Conservation (phyloP, 2,797 vertebrate species). For the Erithacus rubecula region DNA sequence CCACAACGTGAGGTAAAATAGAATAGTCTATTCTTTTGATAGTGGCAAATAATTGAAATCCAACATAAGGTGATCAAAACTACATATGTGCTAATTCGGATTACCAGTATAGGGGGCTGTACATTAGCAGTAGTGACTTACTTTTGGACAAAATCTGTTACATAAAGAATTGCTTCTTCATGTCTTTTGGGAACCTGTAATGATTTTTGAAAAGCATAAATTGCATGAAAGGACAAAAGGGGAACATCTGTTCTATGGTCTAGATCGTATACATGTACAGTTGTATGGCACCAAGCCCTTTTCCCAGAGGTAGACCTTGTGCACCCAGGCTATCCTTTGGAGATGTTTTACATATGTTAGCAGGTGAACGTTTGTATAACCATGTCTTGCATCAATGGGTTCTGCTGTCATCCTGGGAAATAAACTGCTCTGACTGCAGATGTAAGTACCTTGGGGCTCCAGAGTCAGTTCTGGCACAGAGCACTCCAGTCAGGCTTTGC, state of each 20-base stretch:
- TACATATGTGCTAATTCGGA: neutral
- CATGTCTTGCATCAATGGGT: constrained; percentile 9
- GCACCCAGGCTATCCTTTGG: constrained; percentile 20
- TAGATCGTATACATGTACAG: neutral
- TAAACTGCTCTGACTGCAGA: neutral
- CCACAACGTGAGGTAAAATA: neutral
- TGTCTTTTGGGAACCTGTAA: neutral
- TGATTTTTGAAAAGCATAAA: neutral
- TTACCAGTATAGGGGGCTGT: neutral
- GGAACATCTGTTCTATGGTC: neutral
- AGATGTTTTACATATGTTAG: constrained; percentile 46
- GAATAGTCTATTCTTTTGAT: neutral
- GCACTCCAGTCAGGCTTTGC: constrained; percentile 12
- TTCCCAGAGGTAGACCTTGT: constrained; percentile 21
- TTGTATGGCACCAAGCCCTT: constrained; percentile 16
- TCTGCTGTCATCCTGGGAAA: constrained; percentile 43
- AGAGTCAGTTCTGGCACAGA: neutral
- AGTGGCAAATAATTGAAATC: neutral
- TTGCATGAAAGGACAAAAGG: neutral
- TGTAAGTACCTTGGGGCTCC: constrained; percentile 14
- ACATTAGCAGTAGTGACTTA: neutral
- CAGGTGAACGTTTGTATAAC: constrained; percentile 24
- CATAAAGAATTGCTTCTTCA: neutral
- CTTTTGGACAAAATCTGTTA: neutral
- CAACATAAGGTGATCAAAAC: neutral